Evolutionary conservation across 2,113 vertebrate species (phyloP), one percentile per base, ranked within the genome.

Genomic region (Panthera tigris): DNA sequence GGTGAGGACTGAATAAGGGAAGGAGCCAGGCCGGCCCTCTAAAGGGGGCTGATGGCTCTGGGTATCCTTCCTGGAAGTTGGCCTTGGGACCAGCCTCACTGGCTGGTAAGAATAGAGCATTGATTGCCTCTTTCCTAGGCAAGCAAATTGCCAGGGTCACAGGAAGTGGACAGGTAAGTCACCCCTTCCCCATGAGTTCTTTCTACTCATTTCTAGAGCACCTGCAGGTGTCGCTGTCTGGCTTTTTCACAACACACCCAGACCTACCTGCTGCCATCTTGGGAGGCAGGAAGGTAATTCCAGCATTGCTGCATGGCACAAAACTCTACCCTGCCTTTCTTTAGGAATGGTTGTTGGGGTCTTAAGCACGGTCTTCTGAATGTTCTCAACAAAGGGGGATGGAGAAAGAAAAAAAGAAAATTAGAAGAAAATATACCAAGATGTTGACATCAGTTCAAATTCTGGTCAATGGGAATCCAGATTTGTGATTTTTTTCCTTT

Each of bases 281-380:
- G 14, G 31, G 23, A 48, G 25, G 88, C 50, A 33, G 19, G 15
- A 57, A 10, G 15, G 15, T 29, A 36, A 13, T 78, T 55, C n/a
- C 61, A 41, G 4, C 21, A 0, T 48, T 8, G 27, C 74, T 12
- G 4, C 18, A 1, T 2, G 16, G 33, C 4, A 1, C 29, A n/a
- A 14, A 33, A 36, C 23, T 15, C 6, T 13, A 57, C 39, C 52
- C 79, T 55, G 73, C 61, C 33, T 86, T 50, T 31, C 52, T 39
- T 90, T 39, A n/a, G n/a, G n/a, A 69, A 9, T 31, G 8, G 5
- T 41, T 41, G 1, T 12, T 2, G 29, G 31, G 50, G 29, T 7
- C 29, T 69, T 61, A 23, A 45, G 63, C 23, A 41, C 13, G 1
- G 1, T 66, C 45, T 63, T 57, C n/a, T n/a, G 61, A 48, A 41